These are phyloP conservation scores for Priocnemis perturbator DNA, from an alignment of 2,888 invertebrate genomes.

Conservation along the genomic window DNA sequence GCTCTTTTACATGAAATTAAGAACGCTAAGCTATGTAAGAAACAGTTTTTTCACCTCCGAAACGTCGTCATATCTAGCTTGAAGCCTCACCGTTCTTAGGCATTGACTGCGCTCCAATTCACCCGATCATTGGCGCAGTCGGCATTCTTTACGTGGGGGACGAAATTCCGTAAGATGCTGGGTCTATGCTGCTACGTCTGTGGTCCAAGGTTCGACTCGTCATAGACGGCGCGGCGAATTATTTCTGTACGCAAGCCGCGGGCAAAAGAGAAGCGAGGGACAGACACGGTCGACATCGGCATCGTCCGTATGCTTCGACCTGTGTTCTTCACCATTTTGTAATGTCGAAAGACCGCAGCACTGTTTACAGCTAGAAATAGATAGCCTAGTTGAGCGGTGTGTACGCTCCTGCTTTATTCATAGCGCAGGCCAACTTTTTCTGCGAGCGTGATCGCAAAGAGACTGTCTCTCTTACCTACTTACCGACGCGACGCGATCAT, in stretches of 20 bases:
- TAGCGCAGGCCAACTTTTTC: conserved; percentile 51
- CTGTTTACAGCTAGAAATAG: conserved; percentile 61
- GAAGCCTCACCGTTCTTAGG: too few species aligned
- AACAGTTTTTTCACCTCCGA: too few species aligned
- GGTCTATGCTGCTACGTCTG: too few species aligned
- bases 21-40: too few species aligned
- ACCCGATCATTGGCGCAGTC: too few species aligned
- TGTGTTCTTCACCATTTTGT: conserved; percentile 53
- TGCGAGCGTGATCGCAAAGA: not conserved
- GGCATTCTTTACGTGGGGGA: too few species aligned
- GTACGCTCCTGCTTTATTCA: conserved; percentile 59
- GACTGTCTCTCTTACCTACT: not conserved
- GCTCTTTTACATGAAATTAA: too few species aligned
- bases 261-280: not conserved
- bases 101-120: too few species aligned
- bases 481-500: not conserved
- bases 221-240: conserved; percentile 41
- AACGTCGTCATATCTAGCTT: too few species aligned
- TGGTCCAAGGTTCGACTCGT: conserved; percentile 36
- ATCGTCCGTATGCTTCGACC: conserved; percentile 49
- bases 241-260: conserved; percentile 35
- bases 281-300: conserved; percentile 23
- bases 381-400: conserved; percentile 62
- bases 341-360: conserved; percentile 47
- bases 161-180: too few species aligned